A percentile compares a stretch with the other conserved stretches of the same genome.
These are phyloP conservation scores for Melipona beecheii DNA, from an alignment of 2,888 invertebrate species.

Conservation along the genomic window DNA sequence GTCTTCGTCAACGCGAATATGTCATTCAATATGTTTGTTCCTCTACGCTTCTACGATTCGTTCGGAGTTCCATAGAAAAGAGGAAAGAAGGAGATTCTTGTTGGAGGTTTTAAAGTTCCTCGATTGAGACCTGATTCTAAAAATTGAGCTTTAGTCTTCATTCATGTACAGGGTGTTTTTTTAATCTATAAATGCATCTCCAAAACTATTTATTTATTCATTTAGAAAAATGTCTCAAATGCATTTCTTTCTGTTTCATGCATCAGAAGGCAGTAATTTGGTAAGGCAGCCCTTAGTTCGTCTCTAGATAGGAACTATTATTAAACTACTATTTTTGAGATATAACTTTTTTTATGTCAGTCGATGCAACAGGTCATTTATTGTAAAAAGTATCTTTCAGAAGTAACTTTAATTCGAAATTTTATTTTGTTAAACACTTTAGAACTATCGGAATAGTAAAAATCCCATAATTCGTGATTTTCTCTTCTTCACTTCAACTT, in stretches of 20 bases:
- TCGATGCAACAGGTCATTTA: too few species aligned
- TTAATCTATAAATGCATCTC: background rate
- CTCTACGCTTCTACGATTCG: background rate
- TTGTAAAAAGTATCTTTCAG: background rate
- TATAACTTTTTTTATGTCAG: too few species aligned
- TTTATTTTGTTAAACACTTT: background rate
- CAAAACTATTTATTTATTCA: too few species aligned
- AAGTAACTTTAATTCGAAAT: background rate
- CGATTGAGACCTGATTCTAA: too few species aligned
- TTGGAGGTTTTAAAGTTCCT: too few species aligned
- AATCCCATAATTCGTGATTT: background rate
- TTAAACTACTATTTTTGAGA: too few species aligned
- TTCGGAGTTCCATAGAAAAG: background rate
- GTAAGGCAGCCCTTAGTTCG: too few species aligned
- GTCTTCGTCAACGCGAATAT: background rate
- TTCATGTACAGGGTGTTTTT: background rate
- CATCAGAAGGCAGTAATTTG: too few species aligned
- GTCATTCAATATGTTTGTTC: background rate
- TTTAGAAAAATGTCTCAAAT: too few species aligned
- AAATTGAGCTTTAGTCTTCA: too few species aligned
- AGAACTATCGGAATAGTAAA: background rate
- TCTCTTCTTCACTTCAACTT: background rate
- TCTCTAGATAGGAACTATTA: too few species aligned
- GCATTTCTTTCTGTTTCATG: too few species aligned
- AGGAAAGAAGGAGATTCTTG: background rate